Conservation (phyloP, 2,113 vertebrate genomes). For the Zosterops japonicus region DNA sequence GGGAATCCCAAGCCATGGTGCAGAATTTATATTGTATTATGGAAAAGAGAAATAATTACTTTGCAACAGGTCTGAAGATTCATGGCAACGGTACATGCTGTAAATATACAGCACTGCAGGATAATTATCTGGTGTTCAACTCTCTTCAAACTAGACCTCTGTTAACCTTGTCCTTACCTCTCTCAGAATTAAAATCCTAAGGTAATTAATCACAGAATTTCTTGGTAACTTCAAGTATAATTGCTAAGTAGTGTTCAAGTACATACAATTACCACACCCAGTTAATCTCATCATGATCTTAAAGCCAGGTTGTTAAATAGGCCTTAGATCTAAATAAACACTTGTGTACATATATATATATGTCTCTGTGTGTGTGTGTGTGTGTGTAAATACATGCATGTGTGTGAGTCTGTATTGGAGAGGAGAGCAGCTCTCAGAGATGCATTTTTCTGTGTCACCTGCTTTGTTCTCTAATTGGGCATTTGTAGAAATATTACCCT, state of each 20-base stretch:
- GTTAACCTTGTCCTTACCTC: slow-evolving; percentile 34
- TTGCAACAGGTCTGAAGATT: slow-evolving; percentile 18
- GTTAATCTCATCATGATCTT: slow-evolving; percentile 40
- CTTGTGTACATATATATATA: not conserved
- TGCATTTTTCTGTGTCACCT: not conserved
- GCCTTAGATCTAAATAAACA: not conserved
- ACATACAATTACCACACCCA: not conserved
- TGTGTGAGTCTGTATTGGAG: not conserved
- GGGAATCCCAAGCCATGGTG: not conserved
- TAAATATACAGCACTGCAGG: not conserved
- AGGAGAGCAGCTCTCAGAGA: not conserved
- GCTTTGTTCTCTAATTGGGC: not conserved
- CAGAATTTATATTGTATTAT: not conserved
- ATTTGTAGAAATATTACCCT: not conserved
- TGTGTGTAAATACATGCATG: not conserved
- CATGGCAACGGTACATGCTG: not conserved
- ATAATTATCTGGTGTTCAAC: slow-evolving; percentile 13
- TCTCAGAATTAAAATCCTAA: slow-evolving; percentile 1
- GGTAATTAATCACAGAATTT: slow-evolving; percentile 27
- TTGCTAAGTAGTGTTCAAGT: slow-evolving; percentile 14
- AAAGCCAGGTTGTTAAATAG: slow-evolving; percentile 20
- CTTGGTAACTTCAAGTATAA: slow-evolving; percentile 35
- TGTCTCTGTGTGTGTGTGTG: not conserved
- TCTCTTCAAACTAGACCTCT: not conserved
- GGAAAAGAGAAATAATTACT: not conserved